phyloP scores from a whole-genome alignment of 1,140 invertebrate genomes.

The Orius laevigatus region DNA sequence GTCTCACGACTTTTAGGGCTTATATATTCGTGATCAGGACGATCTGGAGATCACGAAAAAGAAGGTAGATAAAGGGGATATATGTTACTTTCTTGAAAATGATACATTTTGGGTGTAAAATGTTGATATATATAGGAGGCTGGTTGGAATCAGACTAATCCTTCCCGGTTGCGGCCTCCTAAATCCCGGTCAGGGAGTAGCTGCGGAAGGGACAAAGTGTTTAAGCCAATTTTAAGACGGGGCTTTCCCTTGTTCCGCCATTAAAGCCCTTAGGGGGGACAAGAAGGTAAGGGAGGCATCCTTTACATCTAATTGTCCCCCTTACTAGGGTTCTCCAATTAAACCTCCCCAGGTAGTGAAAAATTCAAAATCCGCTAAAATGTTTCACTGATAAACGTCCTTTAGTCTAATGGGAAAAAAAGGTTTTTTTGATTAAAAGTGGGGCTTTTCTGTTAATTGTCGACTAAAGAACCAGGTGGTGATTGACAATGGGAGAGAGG shows the following conservation, averaged over 20 bases:
- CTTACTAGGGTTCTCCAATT: neutral
- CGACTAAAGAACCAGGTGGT: too few species aligned
- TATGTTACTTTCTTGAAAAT: too few species aligned
- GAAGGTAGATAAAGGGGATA: too few species aligned
- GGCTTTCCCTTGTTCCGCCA: neutral
- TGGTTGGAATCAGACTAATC: neutral
- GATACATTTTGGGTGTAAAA: too few species aligned
- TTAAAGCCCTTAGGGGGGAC: neutral
- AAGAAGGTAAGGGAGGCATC: neutral
- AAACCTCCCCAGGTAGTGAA: neutral
- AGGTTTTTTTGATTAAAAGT: neutral
- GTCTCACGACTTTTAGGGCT: too few species aligned
- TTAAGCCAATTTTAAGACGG: constrained; percentile 11
- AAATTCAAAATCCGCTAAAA: neutral
- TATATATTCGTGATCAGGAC: too few species aligned
- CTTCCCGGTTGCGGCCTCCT: neutral
- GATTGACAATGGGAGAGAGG: too few species aligned
- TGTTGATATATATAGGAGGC: too few species aligned
- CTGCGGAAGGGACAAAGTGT: constrained; percentile 4
- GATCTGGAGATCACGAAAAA: too few species aligned
- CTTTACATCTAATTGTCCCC: too few species aligned
- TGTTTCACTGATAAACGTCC: neutral
- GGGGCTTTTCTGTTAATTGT: too few species aligned
- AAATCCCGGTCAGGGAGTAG: neutral
- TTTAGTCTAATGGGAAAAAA: neutral